Evolutionary conservation across 1,140 invertebrate genomes (phyloP), one percentile per base, ranked within the genome.

Genomic region (Drosophila hydei): DNA sequence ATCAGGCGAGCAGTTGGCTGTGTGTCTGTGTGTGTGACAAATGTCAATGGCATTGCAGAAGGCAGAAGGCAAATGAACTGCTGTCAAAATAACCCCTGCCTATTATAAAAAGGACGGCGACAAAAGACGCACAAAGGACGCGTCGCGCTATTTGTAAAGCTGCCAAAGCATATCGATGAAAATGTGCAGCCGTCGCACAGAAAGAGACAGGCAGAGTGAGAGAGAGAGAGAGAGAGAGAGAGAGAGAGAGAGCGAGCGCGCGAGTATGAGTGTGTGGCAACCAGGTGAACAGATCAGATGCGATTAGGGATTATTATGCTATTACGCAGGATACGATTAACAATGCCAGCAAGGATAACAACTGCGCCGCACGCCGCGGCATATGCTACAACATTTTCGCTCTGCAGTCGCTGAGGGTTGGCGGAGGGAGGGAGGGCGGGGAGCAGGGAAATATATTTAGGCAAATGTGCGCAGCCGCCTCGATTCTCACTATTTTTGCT

Each of bases 301-400:
- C 83, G 83, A 88, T 88, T 88, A 88, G 83, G 83, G 83, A 88
- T 88, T 88, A 88, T 88, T 88, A 88, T 88, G 83, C 83, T 88
- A 88, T 88, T 88, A 88, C 83, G 83, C 83, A 88, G 83, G 83
- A 88, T 88, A 77, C 84, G 83, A 88, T 88, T 88, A 88, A 88
- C 83, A 88, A 87, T 88, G 75, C 42, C 68, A 64, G 58, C 61
- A 77, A 77, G 74, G 65, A 78, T 64, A 87, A 73, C 83, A 72
- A 75, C 72, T 83, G 75, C 78, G 83, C 67, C 83, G 83, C 83
- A 83, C 81, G 78, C 83, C 83, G 75, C 68, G 78, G 88, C 83
- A 88, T 88, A 88, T 88, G 83, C 78, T 78, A 61, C 33, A 71
- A 45, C 63, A 74, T 56, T 67, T 70, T 69, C 23, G 23, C 16